A percentile compares a stretch with the other conserved stretches of the same genome.
These are phyloP conservation scores for Homalodisca vitripennis DNA, from an alignment of 1,140 invertebrate genomes.

Conservation along the genomic window DNA sequence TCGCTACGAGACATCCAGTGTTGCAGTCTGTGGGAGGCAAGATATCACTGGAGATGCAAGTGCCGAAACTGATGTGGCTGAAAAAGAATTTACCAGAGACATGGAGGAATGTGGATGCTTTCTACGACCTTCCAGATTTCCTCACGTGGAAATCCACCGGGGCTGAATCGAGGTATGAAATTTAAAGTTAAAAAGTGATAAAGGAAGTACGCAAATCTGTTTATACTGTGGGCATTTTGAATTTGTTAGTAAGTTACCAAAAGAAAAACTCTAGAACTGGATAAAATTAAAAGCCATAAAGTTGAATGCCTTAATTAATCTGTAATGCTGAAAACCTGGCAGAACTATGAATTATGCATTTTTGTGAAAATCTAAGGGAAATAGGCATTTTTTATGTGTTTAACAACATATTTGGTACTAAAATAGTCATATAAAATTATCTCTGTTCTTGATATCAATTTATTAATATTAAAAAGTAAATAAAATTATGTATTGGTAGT, in stretches of 20 bases:
- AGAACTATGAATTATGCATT: neutral
- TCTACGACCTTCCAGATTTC: slow-evolving; percentile 94
- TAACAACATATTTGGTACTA: no score
- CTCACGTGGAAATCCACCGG: slow-evolving; percentile 90
- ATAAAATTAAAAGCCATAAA: neutral
- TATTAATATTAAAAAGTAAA: no score
- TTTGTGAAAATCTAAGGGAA: neutral
- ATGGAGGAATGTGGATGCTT: slow-evolving; percentile 68
- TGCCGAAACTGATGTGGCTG: slow-evolving; percentile 93
- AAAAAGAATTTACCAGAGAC: slow-evolving; percentile 72
- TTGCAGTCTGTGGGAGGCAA: slow-evolving; percentile 87
- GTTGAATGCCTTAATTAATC: neutral
- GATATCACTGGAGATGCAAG: slow-evolving; percentile 94
- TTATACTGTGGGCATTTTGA: slow-evolving; percentile 5
- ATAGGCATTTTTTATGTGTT: no score
- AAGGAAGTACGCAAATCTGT: neutral
- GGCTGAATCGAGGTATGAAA: slow-evolving; percentile 59
- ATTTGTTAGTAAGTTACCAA: neutral
- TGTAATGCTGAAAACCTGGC: neutral
- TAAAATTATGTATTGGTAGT: no score
- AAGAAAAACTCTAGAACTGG: neutral
- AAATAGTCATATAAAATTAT: no score
- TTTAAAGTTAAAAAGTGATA: no score
- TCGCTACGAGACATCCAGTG: slow-evolving; percentile 66
- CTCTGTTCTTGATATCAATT: no score